Evolutionary conservation across 2,797 vertebrate genomes (phyloP).

Genomic region (Hypotaenidia philippensis): DNA sequence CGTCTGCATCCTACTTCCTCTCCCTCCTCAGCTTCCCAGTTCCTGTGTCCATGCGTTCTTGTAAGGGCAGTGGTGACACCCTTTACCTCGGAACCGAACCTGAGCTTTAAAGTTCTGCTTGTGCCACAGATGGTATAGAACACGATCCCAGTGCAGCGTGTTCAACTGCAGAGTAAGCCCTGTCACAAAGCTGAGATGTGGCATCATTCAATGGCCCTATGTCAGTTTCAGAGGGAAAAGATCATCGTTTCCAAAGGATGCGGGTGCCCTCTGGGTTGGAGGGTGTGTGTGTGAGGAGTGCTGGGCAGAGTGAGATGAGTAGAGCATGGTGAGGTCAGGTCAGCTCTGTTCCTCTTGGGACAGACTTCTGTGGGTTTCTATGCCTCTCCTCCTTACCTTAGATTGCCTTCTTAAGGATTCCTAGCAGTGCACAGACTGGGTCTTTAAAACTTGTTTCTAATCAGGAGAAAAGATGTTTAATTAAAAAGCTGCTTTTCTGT

Average conservation of each 20-base stretch:
- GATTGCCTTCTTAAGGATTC: background rate
- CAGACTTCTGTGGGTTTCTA: background rate
- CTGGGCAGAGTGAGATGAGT: background rate
- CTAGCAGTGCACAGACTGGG: background rate
- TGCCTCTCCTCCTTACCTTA: background rate
- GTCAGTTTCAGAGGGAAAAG: background rate
- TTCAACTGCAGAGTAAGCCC: background rate
- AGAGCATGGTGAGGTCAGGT: background rate
- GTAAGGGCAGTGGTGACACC: rapidly evolving
- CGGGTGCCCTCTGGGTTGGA: background rate
- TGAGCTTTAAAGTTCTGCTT: background rate
- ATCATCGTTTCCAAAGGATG: background rate
- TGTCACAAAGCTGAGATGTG: background rate
- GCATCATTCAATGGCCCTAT: background rate
- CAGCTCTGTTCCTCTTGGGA: background rate
- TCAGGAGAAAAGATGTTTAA: conserved; percentile 46
- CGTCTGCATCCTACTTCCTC: background rate
- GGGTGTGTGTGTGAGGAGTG: rapidly evolving
- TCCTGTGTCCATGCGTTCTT: rapidly evolving
- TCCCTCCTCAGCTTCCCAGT: background rate
- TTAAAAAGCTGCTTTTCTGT: conserved; percentile 57
- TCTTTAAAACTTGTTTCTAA: conserved; percentile 7
- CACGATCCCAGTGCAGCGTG: rapidly evolving
- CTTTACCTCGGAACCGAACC: background rate
- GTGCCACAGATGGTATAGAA: background rate